Base-by-base conservation (phyloP, 2,888 invertebrate species). In the Chelonus formosanus region DNA sequence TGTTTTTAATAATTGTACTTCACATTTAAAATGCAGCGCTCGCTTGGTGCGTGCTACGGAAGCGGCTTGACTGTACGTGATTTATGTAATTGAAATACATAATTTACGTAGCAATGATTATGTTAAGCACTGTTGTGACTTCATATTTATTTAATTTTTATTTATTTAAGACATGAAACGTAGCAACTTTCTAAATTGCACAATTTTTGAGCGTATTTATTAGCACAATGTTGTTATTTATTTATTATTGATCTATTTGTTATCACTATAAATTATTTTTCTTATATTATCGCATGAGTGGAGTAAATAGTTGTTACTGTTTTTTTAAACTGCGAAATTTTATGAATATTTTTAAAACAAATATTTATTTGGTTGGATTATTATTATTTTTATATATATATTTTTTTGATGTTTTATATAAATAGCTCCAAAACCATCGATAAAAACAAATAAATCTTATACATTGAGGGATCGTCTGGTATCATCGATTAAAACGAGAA, bases 21-120 rank as follows among this genome's bases (percentile, higher is more conserved):
- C 63, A 67, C 67, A 66, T 69, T 58, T 68, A 69, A 77, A 76
- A 85, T 85, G 89, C 90, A 93, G 96, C 95, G 74, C 87, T 96
- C 86, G 94, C 95, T 84, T 96, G 96, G 96, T 93, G 93, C 88
- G 92, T 95, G 75, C 91, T 96, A 85, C 90, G 95, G 85, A 94
- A 94, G 85, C 90, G 95, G 80, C 91, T 95, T 85, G 95, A 96
- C 87, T 93, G 95, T 96, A 92, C 89, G 93, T 92, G 53, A 67
- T 53, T 67, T 61, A 63, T 68, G 48, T 44, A 64, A 68, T 60
- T 48, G 53, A 55, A 54, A 63, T 56, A 61, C 52, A 34, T 52
- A 55, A 57, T 45, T 57, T 45, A 32, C 55, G 20, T 58, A 45
- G 58, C 52, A 47, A 20, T 52, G 32, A 64, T 5, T 58, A 32